phyloP scores from a whole-genome alignment of 2,797 vertebrate genomes.

The Lithobates pipiens region DNA sequence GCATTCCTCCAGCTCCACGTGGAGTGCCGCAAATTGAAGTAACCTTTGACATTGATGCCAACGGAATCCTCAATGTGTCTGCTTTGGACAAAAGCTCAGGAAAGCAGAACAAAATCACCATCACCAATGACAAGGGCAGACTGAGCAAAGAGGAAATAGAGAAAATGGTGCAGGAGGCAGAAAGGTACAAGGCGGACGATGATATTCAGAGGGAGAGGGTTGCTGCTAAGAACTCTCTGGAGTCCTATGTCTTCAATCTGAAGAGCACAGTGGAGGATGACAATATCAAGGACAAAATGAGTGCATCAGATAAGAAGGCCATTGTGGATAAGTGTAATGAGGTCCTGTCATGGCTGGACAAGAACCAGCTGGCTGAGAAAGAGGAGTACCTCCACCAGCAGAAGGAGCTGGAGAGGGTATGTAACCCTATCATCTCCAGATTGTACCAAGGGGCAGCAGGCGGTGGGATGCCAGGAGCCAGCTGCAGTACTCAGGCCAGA shows the following conservation, averaged over 20 bases:
- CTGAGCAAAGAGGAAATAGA: conserved; percentile 74
- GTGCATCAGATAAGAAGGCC: conserved; percentile 61
- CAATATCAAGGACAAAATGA: conserved; percentile 68
- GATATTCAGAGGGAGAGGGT: conserved; percentile 70
- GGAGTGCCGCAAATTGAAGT: conserved; percentile 79
- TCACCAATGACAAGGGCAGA: conserved; percentile 64
- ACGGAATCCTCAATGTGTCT: conserved; percentile 73
- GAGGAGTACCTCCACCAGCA: conserved; percentile 65
- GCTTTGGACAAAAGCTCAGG: conserved; percentile 69
- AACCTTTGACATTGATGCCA: conserved; percentile 78
- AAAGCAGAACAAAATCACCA: conserved; percentile 67
- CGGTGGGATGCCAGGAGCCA: conserved; percentile 29
- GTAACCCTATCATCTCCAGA: conserved; percentile 63
- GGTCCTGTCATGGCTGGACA: conserved; percentile 66
- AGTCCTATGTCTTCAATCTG: conserved; percentile 73
- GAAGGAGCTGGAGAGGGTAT: conserved; percentile 64
- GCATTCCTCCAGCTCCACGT: conserved; percentile 76
- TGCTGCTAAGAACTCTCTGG: conserved; percentile 70
- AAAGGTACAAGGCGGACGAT: conserved; percentile 63
- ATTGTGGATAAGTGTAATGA: conserved; percentile 67
- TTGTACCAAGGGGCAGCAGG: conserved; percentile 34
- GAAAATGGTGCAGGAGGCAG: conserved; percentile 66
- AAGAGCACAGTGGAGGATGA: conserved; percentile 71
- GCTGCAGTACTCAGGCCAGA: conserved; percentile 3
- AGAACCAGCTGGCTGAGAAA: conserved; percentile 65